Evolutionary conservation across 2,888 invertebrate species (phyloP), one percentile per base, ranked within the genome.

Genomic region (Plebejus anna): DNA sequence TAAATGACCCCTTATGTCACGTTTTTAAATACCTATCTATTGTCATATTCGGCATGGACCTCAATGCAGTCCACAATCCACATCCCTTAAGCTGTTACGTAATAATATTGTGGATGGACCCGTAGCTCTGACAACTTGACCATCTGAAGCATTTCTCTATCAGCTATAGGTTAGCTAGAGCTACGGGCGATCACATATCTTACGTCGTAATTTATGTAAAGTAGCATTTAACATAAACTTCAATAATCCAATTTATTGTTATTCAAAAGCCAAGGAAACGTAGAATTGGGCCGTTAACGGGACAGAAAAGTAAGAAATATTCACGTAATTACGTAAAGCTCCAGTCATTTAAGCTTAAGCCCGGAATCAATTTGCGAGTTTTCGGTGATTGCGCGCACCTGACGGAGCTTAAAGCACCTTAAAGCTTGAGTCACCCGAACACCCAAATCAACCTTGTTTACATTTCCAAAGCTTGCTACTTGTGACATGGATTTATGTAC

Each of bases 311-410:
- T 47, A 51, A 51, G 47, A 72, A 71, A 71, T 51, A 47, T 47
- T 47, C 42, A 42, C 42, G 22, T 47, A 47, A 13, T 47, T 42
- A 72, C 47, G 72, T 13, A 42, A 47, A 72, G 51, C 72, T 72
- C 47, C 22, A 72, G 22, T 72, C 72, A 72, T 72, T 47, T 42
- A 13, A 47, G 51, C 72, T 72, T 28, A 77, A 79, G 75, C 51
- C 76, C 76, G 28, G 76, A 75, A 76, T 76, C 78, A 78, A 78
- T 77, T 79, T 79, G 77, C 75, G 76, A 76, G 78, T 76, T 78
- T 76, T 80, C 75, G 59, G 79, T 76, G 78, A 79, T 79, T 78
- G 77, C 75, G 76, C 76, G 78, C 79, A 79, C 79, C 79, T 79
- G 79, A 72, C 75, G 77, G 47, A 72, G 75, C 61, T 77, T 77